phyloP scores from a whole-genome alignment of 2,797 vertebrate species.

The Chlorospingus semifuscus region DNA sequence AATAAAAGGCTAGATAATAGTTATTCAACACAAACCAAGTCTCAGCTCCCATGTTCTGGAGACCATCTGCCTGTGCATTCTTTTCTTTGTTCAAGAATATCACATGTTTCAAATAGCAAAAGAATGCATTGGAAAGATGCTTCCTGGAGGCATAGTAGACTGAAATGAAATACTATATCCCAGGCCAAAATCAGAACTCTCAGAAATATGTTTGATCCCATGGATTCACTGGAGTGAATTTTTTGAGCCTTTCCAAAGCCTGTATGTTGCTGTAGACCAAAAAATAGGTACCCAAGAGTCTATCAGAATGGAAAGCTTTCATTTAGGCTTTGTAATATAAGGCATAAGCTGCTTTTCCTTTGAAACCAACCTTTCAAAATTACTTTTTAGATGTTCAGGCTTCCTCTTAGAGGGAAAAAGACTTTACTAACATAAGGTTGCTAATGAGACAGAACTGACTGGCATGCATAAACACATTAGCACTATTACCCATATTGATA shows the following conservation, averaged over 20 bases:
- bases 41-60: not conserved
- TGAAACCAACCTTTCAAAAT: constrained; percentile 3
- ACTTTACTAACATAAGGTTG: not conserved
- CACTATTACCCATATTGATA: not conserved
- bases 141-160: not conserved
- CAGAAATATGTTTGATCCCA: not conserved
- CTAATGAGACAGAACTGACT: constrained; percentile 8
- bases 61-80: not conserved
- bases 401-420: not conserved
- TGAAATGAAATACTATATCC: not conserved
- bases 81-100: not conserved
- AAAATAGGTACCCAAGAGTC: not conserved
- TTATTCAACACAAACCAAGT: not conserved
- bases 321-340: not conserved
- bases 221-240: not conserved
- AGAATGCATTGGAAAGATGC: not conserved
- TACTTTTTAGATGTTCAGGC: not conserved
- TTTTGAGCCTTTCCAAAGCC: not conserved
- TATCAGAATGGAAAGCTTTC: not conserved
- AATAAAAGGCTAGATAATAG: not conserved
- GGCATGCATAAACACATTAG: not conserved
- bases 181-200: not conserved
- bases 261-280: not conserved
- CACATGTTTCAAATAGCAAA: not conserved
- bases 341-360: not conserved